These are phyloP conservation scores for Cherax quadricarinatus DNA, from an alignment of 1,140 invertebrate genomes.

Conservation along the genomic window DNA sequence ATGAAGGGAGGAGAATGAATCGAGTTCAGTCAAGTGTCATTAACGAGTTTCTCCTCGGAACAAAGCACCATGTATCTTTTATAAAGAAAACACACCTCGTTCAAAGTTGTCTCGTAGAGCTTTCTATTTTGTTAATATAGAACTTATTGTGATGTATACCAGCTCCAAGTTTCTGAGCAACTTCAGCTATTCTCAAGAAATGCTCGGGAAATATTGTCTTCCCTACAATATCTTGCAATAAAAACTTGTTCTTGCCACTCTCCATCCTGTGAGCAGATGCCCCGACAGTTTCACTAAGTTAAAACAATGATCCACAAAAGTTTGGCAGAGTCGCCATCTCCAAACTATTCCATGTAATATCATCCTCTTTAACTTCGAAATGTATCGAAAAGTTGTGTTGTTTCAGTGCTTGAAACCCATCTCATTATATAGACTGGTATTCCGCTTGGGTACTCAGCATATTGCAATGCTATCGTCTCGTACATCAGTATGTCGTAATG, in stretches of 20 bases:
- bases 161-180: background rate
- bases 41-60: too few species aligned
- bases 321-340: background rate
- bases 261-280: background rate
- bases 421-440: background rate
- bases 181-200: background rate
- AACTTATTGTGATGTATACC: background rate
- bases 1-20: too few species aligned
- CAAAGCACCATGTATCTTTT: too few species aligned
- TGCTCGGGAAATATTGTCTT: background rate
- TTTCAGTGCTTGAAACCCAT: background rate
- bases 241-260: background rate
- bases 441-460: background rate
- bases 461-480: background rate
- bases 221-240: background rate
- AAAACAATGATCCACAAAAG: conserved; percentile 8
- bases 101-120: too few species aligned
- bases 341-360: conserved; percentile 10
- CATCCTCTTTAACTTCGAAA: background rate
- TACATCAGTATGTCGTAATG: too few species aligned
- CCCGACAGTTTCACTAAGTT: conserved; percentile 9
- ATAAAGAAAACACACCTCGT: too few species aligned
- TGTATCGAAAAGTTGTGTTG: background rate
- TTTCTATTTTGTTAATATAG: too few species aligned
- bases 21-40: too few species aligned